Base-by-base conservation (phyloP, 2,113 vertebrate genomes). In the Falco punctatus region DNA sequence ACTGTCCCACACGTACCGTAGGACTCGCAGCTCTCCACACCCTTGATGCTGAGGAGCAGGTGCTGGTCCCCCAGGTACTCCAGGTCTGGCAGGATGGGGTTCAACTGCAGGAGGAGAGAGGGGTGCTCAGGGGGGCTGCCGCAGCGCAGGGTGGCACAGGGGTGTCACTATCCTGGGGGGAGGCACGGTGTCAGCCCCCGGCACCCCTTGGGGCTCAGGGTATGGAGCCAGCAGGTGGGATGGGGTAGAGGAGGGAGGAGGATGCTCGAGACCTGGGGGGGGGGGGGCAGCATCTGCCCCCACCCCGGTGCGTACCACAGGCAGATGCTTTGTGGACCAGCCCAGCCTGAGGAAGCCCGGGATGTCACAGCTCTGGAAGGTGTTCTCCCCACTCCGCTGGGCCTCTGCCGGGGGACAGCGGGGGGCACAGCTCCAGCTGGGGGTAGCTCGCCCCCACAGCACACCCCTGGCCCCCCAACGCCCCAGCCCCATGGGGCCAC, bases 11-110 rank as follows among this genome's bases (percentile, higher is more conserved):
- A 97, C 96, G 13, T 64, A 99, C 99, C 99, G 1, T 99, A 99
- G 75, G 99, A 99, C 96, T 99, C 99, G n/a, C 98, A 99, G 51
- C 98, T 98, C 90, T 99, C 99, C 96, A 98, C 98, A 13, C 98
- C 98, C 97, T 99, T 99, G 71, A 99, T 96, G 77, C 98, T 99
- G 81, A 99, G 82, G 52, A 99, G 98, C 62, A 99, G 92, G 84
- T 99, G 98, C 92, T 99, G 99, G 92, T 99, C 99, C 79, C 98
- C 98, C 87, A 99, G 97, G 96, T 98, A 98, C 83, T 98, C 98
- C 98, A 98, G 95, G 94, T 99, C 98, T 0, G 98, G 98, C 75
- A 98, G 86, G 87, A 98, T 93, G 51, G 98, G 98, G 51, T 98
- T 95, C 78, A 99, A 98, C 99, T 99, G 96, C 21, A 49, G 1